Percentiles rank a stretch among this genome's conserved stretches.
These are phyloP conservation scores for Periophthalmodon schlosseri DNA, from an alignment of 2,113 vertebrate genomes.

Conservation along the genomic window DNA sequence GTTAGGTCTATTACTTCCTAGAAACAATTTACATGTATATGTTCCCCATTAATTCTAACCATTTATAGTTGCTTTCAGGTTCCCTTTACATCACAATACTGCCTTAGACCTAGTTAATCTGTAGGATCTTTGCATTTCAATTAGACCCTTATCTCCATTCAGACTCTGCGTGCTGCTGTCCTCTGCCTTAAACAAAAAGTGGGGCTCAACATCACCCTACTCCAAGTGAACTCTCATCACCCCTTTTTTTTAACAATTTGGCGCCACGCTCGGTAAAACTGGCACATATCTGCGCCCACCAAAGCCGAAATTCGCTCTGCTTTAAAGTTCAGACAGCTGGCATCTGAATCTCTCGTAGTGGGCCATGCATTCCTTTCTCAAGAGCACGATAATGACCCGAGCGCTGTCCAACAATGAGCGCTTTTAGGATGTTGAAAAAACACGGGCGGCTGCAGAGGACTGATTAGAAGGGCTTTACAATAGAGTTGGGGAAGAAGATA, in stretches of 20 bases:
- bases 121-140: slow-evolving; percentile 28
- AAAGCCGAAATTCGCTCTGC: slow-evolving; percentile 20
- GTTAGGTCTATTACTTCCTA: neutral
- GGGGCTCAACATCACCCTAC: neutral
- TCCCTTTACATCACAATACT: slow-evolving; percentile 59
- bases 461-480: slow-evolving; percentile 34
- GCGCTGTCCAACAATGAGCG: slow-evolving; percentile 38
- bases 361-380: slow-evolving; percentile 48
- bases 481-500: slow-evolving; percentile 23
- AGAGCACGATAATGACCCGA: slow-evolving; percentile 40
- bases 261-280: slow-evolving; percentile 20
- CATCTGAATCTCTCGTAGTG: slow-evolving; percentile 9
- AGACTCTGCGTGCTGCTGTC: neutral
- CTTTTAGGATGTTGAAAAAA: slow-evolving; percentile 30
- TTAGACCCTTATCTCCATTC: neutral
- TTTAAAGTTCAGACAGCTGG: slow-evolving; percentile 44
- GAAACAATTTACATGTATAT: neutral
- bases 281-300: slow-evolving; percentile 7
- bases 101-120: slow-evolving; percentile 37
- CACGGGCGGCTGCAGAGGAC: slow-evolving; percentile 16
- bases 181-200: slow-evolving; percentile 9
- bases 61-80: slow-evolving; percentile 19
- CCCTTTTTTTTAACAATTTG: neutral
- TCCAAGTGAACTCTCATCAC: neutral
- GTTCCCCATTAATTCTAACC: neutral